Evolutionary conservation across 1,140 invertebrate species (phyloP).

Genomic region (Cydia splendana): DNA sequence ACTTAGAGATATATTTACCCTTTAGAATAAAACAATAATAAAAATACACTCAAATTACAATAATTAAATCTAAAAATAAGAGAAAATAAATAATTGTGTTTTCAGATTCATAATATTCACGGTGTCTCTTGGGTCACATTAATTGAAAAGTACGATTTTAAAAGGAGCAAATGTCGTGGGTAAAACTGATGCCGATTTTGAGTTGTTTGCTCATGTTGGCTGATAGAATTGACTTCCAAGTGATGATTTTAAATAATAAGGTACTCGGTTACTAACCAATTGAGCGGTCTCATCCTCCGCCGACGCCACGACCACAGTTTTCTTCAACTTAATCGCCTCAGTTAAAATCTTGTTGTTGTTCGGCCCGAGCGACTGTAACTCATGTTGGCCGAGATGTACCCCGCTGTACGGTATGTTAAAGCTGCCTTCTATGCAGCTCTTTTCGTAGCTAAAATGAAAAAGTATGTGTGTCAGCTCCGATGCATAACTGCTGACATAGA

Average conservation of each 20-base stretch:
- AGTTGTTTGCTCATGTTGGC: too few species aligned
- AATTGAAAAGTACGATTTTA: background rate
- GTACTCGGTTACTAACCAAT: slow-evolving; percentile 79
- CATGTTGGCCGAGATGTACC: slow-evolving; percentile 84
- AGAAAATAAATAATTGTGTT: too few species aligned
- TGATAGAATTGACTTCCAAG: too few species aligned
- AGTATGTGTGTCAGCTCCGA: background rate
- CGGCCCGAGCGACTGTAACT: slow-evolving; percentile 82
- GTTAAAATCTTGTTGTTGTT: slow-evolving; percentile 82
- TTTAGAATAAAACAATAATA: background rate
- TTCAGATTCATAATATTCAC: too few species aligned
- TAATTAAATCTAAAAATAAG: too few species aligned
- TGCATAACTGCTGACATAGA: too few species aligned
- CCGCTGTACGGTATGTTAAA: slow-evolving; percentile 93
- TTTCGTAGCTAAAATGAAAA: slow-evolving; percentile 83
- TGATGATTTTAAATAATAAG: too few species aligned
- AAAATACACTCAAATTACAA: background rate
- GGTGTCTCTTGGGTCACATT: background rate
- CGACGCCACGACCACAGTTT: slow-evolving; percentile 89
- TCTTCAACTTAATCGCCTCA: slow-evolving; percentile 69
- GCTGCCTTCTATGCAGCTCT: slow-evolving; percentile 88
- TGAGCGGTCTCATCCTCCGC: slow-evolving; percentile 87
- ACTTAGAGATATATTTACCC: slow-evolving; percentile 32
- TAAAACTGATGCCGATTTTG: too few species aligned
- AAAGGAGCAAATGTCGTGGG: too few species aligned